Evolutionary conservation across 1,140 invertebrate genomes (phyloP).

Genomic region (Bacillus rossius): DNA sequence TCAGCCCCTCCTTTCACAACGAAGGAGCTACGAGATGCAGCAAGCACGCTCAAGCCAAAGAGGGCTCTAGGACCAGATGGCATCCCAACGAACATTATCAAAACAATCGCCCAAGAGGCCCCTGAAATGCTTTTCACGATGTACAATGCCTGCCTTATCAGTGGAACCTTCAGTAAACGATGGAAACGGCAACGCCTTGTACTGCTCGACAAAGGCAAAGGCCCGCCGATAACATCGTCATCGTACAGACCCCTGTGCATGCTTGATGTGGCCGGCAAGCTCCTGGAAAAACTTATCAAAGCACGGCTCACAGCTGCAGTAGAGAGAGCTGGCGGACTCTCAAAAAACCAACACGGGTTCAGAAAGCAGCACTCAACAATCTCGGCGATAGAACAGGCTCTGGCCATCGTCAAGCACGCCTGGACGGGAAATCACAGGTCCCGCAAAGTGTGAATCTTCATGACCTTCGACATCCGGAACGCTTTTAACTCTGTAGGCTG

Average conservation of each 20-base stretch:
- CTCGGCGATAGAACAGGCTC: constrained; percentile 8
- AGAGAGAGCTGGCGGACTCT: constrained; percentile 7
- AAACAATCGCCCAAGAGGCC: too few relatives aligned
- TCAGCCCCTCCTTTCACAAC: too few relatives aligned
- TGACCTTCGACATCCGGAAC: constrained; percentile 26
- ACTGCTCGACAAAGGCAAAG: constrained; percentile 1
- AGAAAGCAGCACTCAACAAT: constrained; percentile 6
- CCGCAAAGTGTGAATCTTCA: not conserved
- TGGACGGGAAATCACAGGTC: not conserved
- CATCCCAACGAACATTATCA: too few relatives aligned
- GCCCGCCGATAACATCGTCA: constrained; percentile 1
- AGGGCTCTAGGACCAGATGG: too few relatives aligned
- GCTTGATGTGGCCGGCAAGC: constrained; percentile 24
- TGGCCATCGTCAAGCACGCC: too few relatives aligned
- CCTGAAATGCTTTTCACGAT: not conserved
- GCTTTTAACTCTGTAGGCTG: constrained; percentile 25
- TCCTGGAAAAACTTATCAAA: constrained; percentile 24
- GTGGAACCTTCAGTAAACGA: constrained; percentile 10
- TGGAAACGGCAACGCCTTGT: constrained; percentile 19
- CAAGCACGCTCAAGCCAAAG: too few relatives aligned
- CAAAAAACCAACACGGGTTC: constrained; percentile 23
- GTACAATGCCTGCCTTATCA: constrained; percentile 13
- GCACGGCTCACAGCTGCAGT: constrained; percentile 8
- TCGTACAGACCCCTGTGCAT: constrained; percentile 26
- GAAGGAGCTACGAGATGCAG: too few relatives aligned